These are phyloP conservation scores for Paragorgia papillata DNA, from an alignment of 92 coral and sea anemone genomes.

Conservation along the genomic window DNA sequence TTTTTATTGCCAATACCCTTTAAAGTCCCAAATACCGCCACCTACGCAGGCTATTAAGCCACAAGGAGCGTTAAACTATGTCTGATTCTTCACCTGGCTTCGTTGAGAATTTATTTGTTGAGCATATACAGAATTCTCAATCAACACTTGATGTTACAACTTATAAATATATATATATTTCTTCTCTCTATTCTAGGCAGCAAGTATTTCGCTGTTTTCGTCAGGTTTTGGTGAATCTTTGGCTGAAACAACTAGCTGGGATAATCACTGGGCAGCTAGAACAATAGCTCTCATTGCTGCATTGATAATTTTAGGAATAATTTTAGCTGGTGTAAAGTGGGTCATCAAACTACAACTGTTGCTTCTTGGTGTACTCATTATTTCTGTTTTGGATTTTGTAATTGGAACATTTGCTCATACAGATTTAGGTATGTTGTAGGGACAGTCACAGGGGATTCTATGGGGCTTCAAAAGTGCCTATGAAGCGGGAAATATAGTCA, in stretches of 20 bases:
- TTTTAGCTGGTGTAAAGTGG: conserved; percentile 99
- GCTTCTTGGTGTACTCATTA: conserved; percentile 82
- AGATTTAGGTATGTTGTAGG: conserved; percentile 75
- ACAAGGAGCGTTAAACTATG: no score
- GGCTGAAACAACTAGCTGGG: conserved; percentile 97
- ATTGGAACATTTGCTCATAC: conserved; percentile 99
- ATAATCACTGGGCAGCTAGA: conserved; percentile 93
- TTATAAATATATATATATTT: no score
- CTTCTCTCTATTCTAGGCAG: conserved; percentile 66
- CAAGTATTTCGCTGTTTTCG: conserved; percentile 90
- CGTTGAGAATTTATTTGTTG: not conserved
- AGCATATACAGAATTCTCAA: no score
- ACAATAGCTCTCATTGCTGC: conserved; percentile 90
- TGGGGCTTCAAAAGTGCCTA: no score
- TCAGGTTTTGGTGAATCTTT: conserved; percentile 98
- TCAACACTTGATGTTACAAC: no score
- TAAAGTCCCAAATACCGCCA: no score
- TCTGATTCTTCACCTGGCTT: no score
- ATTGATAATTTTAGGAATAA: conserved; percentile 72
- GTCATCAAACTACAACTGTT: conserved; percentile 93
- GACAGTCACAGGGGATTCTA: not conserved
- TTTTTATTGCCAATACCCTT: no score
- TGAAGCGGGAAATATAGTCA: no score
- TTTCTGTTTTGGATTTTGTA: conserved; percentile 93
- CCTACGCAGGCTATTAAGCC: no score